Evolutionary conservation across 2,888 invertebrate genomes (phyloP).

Genomic region (Thera obeliscata): DNA sequence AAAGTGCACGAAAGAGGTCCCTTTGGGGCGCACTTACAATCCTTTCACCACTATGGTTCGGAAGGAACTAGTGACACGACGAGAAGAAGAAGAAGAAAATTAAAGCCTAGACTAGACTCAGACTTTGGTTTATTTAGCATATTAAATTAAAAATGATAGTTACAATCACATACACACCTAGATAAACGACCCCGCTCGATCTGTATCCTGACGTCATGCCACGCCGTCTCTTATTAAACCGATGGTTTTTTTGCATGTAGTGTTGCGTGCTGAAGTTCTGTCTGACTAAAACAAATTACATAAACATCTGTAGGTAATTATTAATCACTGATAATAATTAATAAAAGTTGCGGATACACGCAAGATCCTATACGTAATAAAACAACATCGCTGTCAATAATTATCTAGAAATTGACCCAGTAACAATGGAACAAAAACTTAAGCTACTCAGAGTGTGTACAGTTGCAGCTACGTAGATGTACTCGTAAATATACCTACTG

Average conservation of each 20-base stretch:
- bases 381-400: slow-evolving; percentile 26
- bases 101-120: too few relatives aligned
- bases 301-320: slow-evolving; percentile 20
- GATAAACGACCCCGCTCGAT: background rate
- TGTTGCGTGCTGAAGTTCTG: slow-evolving; percentile 20
- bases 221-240: background rate
- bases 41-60: too few relatives aligned
- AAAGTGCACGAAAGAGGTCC: too few relatives aligned
- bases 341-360: slow-evolving; percentile 23
- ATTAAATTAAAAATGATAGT: too few relatives aligned
- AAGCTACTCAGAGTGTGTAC: background rate
- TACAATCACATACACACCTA: background rate
- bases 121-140: too few relatives aligned
- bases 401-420: slow-evolving; percentile 25
- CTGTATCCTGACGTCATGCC: background rate
- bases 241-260: background rate
- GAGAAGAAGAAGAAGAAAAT: too few relatives aligned
- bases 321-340: slow-evolving; percentile 21
- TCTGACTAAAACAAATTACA: slow-evolving; percentile 21
- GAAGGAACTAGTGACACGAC: too few relatives aligned
- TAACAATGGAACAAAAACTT: slow-evolving; percentile 24
- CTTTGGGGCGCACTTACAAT: too few relatives aligned
- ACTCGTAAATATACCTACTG: background rate
- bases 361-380: slow-evolving; percentile 16
- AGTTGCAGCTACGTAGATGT: slow-evolving; percentile 4